These are phyloP conservation scores for Tachina grossa DNA, from an alignment of 2,888 invertebrate species.

Conservation along the genomic window DNA sequence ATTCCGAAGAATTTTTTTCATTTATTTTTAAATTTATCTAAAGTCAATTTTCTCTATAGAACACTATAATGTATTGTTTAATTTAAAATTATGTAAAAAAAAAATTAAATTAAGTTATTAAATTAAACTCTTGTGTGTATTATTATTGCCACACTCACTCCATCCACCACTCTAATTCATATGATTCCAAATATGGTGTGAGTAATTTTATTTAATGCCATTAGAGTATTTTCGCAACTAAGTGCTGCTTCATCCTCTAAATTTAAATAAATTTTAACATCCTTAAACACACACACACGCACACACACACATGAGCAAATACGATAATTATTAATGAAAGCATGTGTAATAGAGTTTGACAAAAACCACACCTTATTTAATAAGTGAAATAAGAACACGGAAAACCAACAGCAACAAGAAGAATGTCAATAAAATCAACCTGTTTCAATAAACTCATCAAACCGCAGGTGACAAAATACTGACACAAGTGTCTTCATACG, in stretches of 20 bases:
- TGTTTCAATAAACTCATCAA: conserved; percentile 72
- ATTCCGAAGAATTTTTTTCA: too few species aligned
- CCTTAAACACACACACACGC: conserved; percentile 28
- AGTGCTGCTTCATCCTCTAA: conserved; percentile 39
- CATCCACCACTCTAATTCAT: neutral
- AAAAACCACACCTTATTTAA: conserved; percentile 61
- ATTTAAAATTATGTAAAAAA: too few species aligned
- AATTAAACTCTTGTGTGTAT: neutral
- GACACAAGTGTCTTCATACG: conserved; percentile 20
- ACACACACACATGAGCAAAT: conserved; percentile 7
- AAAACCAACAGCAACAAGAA: conserved; percentile 22
- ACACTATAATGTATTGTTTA: too few species aligned
- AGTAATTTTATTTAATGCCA: conserved; percentile 52
- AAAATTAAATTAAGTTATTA: neutral
- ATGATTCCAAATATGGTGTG: neutral
- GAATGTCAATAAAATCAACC: conserved; percentile 68
- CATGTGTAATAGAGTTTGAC: conserved; percentile 54
- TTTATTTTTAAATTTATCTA: too few species aligned
- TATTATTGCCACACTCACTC: neutral
- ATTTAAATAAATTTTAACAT: conserved; percentile 53
- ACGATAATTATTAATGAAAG: conserved; percentile 36
- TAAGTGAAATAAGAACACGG: conserved; percentile 36
- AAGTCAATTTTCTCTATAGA: too few species aligned
- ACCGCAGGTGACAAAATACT: conserved; percentile 69
- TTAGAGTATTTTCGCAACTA: conserved; percentile 33